phyloP scores from a whole-genome alignment of 1,140 invertebrate genomes.

The Drosophila pseudoobscura region DNA sequence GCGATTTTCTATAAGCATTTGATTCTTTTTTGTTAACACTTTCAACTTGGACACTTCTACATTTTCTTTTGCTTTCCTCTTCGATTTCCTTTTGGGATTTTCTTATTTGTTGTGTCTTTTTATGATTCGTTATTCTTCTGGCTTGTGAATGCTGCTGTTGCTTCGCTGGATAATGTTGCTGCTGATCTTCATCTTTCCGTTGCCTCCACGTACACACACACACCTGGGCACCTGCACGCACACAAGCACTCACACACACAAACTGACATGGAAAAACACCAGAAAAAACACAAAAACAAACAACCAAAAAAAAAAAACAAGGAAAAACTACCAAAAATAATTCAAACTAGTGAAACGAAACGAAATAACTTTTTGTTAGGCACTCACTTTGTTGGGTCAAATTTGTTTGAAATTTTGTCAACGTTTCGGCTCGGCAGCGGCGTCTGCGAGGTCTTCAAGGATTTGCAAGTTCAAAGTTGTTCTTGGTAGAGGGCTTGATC shows the following conservation, averaged over 20 bases:
- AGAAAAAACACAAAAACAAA: conserved; percentile 4
- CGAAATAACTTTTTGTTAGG: conserved; percentile 8
- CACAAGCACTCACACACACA: conserved; percentile 9
- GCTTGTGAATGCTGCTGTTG: conserved; percentile 2
- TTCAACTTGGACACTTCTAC: conserved; percentile 6
- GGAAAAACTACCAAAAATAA: conserved; percentile 36
- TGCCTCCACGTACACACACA: conserved; percentile 30
- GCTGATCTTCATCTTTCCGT: conserved; percentile 1
- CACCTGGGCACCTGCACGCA: conserved; percentile 17
- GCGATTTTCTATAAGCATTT: neutral
- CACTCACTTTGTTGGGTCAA: conserved; percentile 27
- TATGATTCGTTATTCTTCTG: conserved; percentile 8
- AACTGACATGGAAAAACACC: conserved; percentile 12
- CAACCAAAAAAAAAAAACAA: neutral
- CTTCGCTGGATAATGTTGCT: conserved; percentile 20
- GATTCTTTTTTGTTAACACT: conserved; percentile 24
- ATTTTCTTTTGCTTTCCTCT: conserved; percentile 24
- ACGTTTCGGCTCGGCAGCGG: conserved; percentile 1
- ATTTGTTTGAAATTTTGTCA: neutral
- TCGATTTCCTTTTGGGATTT: neutral
- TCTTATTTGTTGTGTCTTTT: conserved; percentile 1
- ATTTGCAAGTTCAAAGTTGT: no score
- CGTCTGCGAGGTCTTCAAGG: no score
- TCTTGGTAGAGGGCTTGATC: no score
- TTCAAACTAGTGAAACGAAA: conserved; percentile 14